Conservation (phyloP, 2,113 vertebrate genomes). For the Choloepus hoffmanni region DNA sequence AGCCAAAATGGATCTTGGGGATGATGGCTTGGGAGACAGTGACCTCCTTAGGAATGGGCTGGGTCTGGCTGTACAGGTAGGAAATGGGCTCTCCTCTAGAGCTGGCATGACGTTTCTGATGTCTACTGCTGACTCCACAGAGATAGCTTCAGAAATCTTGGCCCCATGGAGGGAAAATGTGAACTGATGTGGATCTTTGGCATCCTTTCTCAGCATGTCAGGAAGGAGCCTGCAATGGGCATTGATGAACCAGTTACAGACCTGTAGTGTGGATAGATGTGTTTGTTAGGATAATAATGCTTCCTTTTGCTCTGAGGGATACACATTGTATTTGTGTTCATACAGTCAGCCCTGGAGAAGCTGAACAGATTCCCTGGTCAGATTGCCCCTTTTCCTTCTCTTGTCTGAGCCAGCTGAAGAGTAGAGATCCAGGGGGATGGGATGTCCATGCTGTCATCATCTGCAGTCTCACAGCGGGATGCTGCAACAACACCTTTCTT, state of each 20-base stretch:
- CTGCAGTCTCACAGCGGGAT: conserved; percentile 96
- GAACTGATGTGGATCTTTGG: conserved; percentile 95
- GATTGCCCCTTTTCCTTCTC: conserved; percentile 95
- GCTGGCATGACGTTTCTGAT: conserved; percentile 89
- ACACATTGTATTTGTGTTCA: conserved; percentile 97
- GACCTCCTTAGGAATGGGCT: conserved; percentile 86
- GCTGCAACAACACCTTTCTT: conserved; percentile 89
- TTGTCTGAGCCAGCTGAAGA: conserved; percentile 93
- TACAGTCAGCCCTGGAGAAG: conserved; percentile 98
- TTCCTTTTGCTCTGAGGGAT: conserved; percentile 98
- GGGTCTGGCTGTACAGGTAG: conserved; percentile 87
- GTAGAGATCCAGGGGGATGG: conserved; percentile 93
- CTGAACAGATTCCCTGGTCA: conserved; percentile 98
- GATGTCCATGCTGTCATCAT: conserved; percentile 95
- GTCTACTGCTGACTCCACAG: conserved; percentile 91
- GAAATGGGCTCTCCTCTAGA: conserved; percentile 90
- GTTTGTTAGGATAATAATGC: conserved; percentile 96
- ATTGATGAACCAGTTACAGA: conserved; percentile 94
- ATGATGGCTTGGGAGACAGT: conserved; percentile 87
- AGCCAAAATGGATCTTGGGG: conserved; percentile 88
- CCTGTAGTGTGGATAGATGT: conserved; percentile 98
- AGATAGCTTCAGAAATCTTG: conserved; percentile 90
- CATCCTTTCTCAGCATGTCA: conserved; percentile 91
- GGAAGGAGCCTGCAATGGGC: conserved; percentile 90
- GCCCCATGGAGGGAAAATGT: conserved; percentile 94